Evolutionary conservation across 2,888 invertebrate genomes (phyloP).

Genomic region (Flexamia atlantica): DNA sequence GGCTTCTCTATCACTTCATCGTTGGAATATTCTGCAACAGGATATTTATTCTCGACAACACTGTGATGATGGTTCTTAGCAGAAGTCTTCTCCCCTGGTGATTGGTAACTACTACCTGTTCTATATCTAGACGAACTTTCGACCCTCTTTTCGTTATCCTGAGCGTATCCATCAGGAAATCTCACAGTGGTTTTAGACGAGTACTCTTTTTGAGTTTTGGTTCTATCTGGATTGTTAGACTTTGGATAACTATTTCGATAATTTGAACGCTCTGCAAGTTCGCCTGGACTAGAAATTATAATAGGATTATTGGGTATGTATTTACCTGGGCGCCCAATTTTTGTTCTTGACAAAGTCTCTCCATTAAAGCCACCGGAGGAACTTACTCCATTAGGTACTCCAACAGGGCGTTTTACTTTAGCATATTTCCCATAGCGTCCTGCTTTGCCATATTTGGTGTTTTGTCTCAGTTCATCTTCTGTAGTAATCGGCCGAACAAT

Average conservation of each 20-base stretch:
- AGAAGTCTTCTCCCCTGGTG: not conserved
- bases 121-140: constrained; percentile 47
- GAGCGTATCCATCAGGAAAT: constrained; percentile 58
- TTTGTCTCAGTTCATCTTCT: not conserved
- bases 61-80: not conserved
- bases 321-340: not conserved
- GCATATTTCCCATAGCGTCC: constrained; percentile 41
- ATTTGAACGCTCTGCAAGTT: not conserved
- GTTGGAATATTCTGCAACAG: not conserved
- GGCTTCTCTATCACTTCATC: not conserved
- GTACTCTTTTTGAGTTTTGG: constrained; percentile 41
- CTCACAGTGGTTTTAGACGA: constrained; percentile 34
- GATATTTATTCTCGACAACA: not conserved
- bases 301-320: not conserved
- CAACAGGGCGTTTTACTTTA: not conserved
- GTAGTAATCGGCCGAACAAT: constrained; percentile 5
- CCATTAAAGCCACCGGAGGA: not conserved
- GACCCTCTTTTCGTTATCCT: constrained; percentile 30
- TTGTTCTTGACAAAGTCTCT: constrained; percentile 1
- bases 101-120: constrained; percentile 9
- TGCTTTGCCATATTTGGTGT: constrained; percentile 22
- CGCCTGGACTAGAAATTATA: not conserved
- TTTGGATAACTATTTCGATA: not conserved
- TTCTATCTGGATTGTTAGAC: constrained; percentile 6
- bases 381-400: not conserved